Evolutionary conservation across 1,140 invertebrate species (phyloP).

Genomic region (Drosophila obscura): DNA sequence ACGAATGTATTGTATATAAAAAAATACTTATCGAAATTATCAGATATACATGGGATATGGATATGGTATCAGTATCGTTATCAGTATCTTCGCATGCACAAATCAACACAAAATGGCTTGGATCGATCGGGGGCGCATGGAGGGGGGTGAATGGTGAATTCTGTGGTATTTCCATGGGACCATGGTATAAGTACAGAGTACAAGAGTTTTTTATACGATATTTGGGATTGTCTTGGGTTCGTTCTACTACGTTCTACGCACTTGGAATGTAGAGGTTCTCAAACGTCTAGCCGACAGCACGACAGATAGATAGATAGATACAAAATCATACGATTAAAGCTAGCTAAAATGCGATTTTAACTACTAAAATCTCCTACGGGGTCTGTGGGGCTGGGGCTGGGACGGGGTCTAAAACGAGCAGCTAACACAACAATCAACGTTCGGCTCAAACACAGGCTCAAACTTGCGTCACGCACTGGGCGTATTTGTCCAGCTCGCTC

Average conservation of each 20-base stretch:
- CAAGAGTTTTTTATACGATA: slow-evolving; percentile 29
- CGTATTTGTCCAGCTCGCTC: slow-evolving; percentile 86
- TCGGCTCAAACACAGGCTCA: slow-evolving; percentile 68
- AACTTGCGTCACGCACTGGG: slow-evolving; percentile 86
- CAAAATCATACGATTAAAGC: slow-evolving; percentile 60
- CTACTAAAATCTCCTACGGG: slow-evolving; percentile 49
- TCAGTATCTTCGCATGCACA: slow-evolving; percentile 63
- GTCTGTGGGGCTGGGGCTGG: slow-evolving; percentile 1
- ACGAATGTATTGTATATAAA: slow-evolving; percentile 56
- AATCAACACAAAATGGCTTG: slow-evolving; percentile 42
- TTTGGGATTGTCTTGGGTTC: slow-evolving; percentile 60
- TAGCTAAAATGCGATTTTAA: slow-evolving; percentile 70
- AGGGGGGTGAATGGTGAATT: background rate
- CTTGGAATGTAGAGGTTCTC: slow-evolving; percentile 58
- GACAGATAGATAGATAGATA: slow-evolving; percentile 5
- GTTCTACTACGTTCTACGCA: slow-evolving; percentile 55
- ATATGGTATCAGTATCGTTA: slow-evolving; percentile 34
- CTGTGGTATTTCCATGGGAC: too few relatives aligned
- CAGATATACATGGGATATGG: slow-evolving; percentile 37
- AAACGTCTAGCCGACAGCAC: slow-evolving; percentile 13
- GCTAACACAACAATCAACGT: slow-evolving; percentile 37
- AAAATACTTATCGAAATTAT: slow-evolving; percentile 79
- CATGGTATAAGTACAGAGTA: slow-evolving; percentile 48
- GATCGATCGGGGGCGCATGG: background rate
- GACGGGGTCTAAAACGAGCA: slow-evolving; percentile 20